phyloP scores from a whole-genome alignment of 2,888 invertebrate species.

The Eupithecia inturbata region DNA sequence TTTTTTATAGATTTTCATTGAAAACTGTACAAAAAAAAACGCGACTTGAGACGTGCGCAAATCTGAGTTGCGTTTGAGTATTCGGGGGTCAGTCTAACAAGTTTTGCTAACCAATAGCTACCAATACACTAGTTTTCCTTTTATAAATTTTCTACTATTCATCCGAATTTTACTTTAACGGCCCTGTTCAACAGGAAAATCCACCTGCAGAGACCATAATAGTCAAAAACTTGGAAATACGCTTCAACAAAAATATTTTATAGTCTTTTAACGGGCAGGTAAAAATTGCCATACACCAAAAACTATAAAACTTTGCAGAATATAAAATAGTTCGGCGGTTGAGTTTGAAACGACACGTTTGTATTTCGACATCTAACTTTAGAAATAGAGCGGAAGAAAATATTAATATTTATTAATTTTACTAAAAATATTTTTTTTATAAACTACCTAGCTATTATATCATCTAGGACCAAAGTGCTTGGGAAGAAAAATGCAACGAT shows the following conservation, averaged over 20 bases:
- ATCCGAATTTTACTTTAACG: background rate
- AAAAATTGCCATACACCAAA: background rate
- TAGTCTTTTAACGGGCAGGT: conserved; percentile 2
- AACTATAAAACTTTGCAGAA: background rate
- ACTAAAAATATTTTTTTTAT: too few relatives aligned
- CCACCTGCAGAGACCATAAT: background rate
- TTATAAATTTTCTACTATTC: background rate
- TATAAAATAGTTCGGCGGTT: background rate
- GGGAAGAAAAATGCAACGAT: too few relatives aligned
- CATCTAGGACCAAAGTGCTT: too few relatives aligned
- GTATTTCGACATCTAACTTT: background rate
- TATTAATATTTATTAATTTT: too few relatives aligned
- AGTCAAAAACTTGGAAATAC: background rate
- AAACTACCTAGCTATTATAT: too few relatives aligned
- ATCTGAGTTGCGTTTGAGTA: too few relatives aligned
- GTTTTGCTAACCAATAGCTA: too few relatives aligned
- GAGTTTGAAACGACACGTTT: background rate
- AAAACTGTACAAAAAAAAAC: too few relatives aligned
- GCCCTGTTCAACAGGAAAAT: background rate
- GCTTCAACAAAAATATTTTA: conserved; percentile 7
- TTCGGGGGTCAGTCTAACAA: too few relatives aligned
- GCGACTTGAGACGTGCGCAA: too few relatives aligned
- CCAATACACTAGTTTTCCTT: background rate
- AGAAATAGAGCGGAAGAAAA: background rate
- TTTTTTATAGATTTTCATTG: too few relatives aligned